Percentiles rank a stretch among this genome's conserved stretches.
Evolutionary conservation across 2,113 vertebrate genomes (phyloP).

Genomic region (Cisticola juncidis): DNA sequence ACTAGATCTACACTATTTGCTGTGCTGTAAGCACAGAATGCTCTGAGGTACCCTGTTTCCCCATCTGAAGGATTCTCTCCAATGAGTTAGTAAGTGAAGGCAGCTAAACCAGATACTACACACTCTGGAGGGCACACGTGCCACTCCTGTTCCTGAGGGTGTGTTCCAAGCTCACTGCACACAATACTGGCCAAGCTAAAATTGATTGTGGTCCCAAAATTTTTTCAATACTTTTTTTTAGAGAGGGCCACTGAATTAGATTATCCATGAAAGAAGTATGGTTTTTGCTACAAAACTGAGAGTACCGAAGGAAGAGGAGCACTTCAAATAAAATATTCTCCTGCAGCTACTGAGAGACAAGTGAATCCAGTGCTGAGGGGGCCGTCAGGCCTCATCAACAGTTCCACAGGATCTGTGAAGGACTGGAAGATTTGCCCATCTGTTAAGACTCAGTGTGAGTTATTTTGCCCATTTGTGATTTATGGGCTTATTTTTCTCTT

Average conservation of each 20-base stretch:
- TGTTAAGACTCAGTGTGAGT: neutral
- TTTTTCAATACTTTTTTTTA: neutral
- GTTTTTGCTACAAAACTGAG: neutral
- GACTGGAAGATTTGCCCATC: neutral
- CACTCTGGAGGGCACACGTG: neutral
- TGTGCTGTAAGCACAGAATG: neutral
- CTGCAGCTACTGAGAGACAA: neutral
- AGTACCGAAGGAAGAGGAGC: neutral
- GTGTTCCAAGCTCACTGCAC: neutral
- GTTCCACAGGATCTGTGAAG: neutral
- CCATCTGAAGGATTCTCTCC: neutral
- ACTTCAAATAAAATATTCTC: neutral
- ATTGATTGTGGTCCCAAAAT: neutral
- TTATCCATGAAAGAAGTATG: neutral
- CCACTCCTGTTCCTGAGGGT: neutral
- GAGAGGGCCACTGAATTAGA: neutral
- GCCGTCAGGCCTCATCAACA: rapidly evolving
- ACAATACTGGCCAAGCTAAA: neutral
- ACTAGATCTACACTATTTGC: neutral
- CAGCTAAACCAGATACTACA: neutral
- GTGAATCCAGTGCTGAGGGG: neutral
- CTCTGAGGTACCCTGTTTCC: neutral
- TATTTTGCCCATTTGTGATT: neutral
- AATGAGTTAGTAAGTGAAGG: neutral
- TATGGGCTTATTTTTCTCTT: neutral